Base-by-base conservation (phyloP, 2,113 vertebrate genomes). In the Xenus cinereus region DNA sequence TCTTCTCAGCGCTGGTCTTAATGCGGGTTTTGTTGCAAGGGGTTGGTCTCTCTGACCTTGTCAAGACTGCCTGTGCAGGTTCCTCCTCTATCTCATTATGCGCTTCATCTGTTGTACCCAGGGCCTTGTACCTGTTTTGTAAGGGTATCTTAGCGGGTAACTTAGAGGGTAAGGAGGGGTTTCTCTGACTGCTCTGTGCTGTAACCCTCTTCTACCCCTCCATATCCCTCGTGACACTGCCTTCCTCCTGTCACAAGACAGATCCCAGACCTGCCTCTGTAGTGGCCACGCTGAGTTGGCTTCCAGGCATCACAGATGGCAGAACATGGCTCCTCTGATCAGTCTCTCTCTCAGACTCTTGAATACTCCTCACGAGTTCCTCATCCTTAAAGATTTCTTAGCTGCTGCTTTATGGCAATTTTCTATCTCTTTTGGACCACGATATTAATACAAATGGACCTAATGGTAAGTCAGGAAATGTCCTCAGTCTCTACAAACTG, bases 21-120 rank as follows among this genome's bases (percentile, higher is more conserved):
- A 20, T 8, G 21, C 35, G 20, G 21, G 28, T 32, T 50, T 59
- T 89, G 37, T 37, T 60, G 60, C 5, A 12, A 89, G 53, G 30
- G 37, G 10, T 75, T 75, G 23, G 54, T 39, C 37, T 53, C 14
- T 59, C 53, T 75, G 53, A 46, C 16, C 4, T 13, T 60, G 19
- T 28, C 53, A 83, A 46, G 37, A n/a, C 37, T 68, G 22, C 45
- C 20, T 33, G 46, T 0, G 1, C 12, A 12, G 54, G 27, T 22
- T 77, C 46, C 27, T 53, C 39, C 19, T 53, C 39, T 50, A 10
- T 23, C 45, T 43, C 26, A 22, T 60, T 51, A 69, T 51, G 19
- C 3, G 2, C 39, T 46, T 46, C 39, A 46, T 17, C 7, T 39
- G 0, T 30, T 4, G 0, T 26, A 62, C 23, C 23, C 32, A 37